Base-by-base conservation (phyloP, 2,888 invertebrate genomes). In the Cantharis rufa region DNA sequence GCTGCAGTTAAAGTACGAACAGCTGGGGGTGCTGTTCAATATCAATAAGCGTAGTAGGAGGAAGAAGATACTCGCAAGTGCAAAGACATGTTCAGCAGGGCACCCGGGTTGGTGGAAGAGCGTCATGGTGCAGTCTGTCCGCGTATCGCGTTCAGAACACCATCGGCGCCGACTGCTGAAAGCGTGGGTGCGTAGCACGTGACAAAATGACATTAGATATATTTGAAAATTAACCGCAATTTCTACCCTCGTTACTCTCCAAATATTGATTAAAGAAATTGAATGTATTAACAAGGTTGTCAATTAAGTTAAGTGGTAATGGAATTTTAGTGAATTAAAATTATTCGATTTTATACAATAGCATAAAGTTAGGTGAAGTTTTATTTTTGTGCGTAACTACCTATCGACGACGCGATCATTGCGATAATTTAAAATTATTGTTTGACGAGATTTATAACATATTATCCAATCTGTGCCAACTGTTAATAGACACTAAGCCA, bases 51-150 rank as follows among this genome's bases (percentile, higher is more conserved):
- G 75, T 71, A 75, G 79, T 70, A 70, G 72, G 78, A 76, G 71
- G 72, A 27, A 72, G 75, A 79, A 77, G 73, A 74, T 69, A 28
- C 72, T 72, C 75, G 75, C 77, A 75, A 75, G 75, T 77, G 77
- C 75, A 74, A 75, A 75, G 79, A 77, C 75, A 75, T 73, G 69
- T 75, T 73, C 75, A 71, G 75, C 75, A 75, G 78, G 78, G 70
- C 71, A 69, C 27, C 72, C 71, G 75, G 72, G 73, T 66, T 70
- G 66, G 70, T 72, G 73, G 72, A 70, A 70, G 76, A 76, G 73
- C 70, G 71, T 62, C 70, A 73, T 72, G 74, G 72, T 71, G 78
- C 78, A 79, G 78, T 79, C 70, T 64, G 74, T 62, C 74, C 70
- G 78, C 74, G 79, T 78, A 72, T 72, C 70, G 77, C 72, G 76